Evolutionary conservation across 1,140 invertebrate species (phyloP).

Genomic region (Drosophila guanche): DNA sequence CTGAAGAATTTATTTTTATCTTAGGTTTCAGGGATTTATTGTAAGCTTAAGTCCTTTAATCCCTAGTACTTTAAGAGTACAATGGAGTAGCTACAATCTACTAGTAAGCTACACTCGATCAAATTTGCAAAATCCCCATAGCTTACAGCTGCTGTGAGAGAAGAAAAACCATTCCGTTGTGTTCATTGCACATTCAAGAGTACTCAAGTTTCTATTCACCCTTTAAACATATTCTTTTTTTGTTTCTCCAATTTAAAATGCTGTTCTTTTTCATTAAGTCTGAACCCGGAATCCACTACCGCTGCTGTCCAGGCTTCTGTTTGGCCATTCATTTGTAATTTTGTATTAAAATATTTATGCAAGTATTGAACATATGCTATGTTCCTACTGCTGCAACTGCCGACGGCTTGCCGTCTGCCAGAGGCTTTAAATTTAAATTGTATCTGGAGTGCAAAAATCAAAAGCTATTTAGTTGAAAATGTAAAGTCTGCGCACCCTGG

Average conservation of each 20-base stretch:
- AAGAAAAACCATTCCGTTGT: too few relatives aligned
- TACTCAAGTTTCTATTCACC: constrained; percentile 11
- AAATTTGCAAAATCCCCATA: background rate
- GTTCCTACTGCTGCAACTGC: constrained; percentile 15
- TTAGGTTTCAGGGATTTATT: too few relatives aligned
- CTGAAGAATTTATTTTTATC: too few relatives aligned
- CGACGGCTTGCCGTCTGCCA: constrained; percentile 18
- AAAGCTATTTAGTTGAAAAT: constrained; percentile 81
- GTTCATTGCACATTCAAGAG: constrained; percentile 30
- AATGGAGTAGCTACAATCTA: too few relatives aligned
- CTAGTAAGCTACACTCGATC: background rate
- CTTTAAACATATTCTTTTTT: constrained; percentile 16
- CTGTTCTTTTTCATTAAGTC: constrained; percentile 30
- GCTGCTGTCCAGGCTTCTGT: constrained; percentile 27
- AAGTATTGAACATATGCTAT: constrained; percentile 78
- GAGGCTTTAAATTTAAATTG: constrained; percentile 62
- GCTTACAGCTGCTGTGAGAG: background rate
- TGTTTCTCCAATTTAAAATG: constrained; percentile 53
- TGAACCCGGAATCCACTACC: constrained; percentile 5
- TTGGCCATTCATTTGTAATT: constrained; percentile 78
- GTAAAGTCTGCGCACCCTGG: constrained; percentile 44
- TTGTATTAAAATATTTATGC: constrained; percentile 82
- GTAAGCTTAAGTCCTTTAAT: too few relatives aligned
- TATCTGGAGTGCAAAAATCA: constrained; percentile 64
- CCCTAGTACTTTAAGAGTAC: too few relatives aligned